Evolutionary conservation across 1,140 invertebrate species (phyloP).

Genomic region (Bombyx mandarina): DNA sequence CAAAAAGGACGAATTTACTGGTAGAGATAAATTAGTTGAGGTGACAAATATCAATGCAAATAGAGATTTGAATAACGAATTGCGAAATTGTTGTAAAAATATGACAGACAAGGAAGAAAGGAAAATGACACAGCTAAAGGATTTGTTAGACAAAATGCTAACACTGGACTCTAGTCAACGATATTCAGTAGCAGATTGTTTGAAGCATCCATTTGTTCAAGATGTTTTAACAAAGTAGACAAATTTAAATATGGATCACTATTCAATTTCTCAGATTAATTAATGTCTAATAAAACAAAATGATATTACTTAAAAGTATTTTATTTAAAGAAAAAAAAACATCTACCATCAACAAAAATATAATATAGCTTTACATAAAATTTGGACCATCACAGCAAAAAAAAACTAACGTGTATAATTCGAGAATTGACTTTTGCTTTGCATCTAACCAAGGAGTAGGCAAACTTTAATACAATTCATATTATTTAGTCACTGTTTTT

Average conservation of each 20-base stretch:
- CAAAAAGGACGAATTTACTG: constrained; percentile 97
- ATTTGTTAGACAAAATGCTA: constrained; percentile 93
- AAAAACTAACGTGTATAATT: constrained; percentile 10
- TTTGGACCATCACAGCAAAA: constrained; percentile 48
- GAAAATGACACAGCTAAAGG: constrained; percentile 93
- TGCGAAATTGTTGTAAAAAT: constrained; percentile 85
- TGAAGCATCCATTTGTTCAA: constrained; percentile 96
- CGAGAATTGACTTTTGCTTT: constrained; percentile 4
- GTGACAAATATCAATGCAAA: constrained; percentile 87
- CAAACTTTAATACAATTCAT: too few relatives aligned
- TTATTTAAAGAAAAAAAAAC: constrained; percentile 61
- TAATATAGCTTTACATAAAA: constrained; percentile 48
- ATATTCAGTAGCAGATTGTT: constrained; percentile 90
- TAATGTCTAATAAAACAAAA: constrained; percentile 29
- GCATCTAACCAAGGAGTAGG: too few relatives aligned
- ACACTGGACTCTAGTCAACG: constrained; percentile 93
- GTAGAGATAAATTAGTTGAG: constrained; percentile 94
- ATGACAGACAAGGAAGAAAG: constrained; percentile 87
- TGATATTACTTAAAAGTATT: constrained; percentile 42
- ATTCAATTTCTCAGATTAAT: constrained; percentile 10
- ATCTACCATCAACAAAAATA: constrained; percentile 59
- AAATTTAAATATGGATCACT: constrained; percentile 20
- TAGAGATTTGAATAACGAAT: constrained; percentile 87
- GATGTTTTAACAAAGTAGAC: constrained; percentile 81
- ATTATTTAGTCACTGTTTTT: too few relatives aligned